These are phyloP conservation scores for Melanotus villosus DNA, from an alignment of 2,888 invertebrate genomes.

Conservation along the genomic window DNA sequence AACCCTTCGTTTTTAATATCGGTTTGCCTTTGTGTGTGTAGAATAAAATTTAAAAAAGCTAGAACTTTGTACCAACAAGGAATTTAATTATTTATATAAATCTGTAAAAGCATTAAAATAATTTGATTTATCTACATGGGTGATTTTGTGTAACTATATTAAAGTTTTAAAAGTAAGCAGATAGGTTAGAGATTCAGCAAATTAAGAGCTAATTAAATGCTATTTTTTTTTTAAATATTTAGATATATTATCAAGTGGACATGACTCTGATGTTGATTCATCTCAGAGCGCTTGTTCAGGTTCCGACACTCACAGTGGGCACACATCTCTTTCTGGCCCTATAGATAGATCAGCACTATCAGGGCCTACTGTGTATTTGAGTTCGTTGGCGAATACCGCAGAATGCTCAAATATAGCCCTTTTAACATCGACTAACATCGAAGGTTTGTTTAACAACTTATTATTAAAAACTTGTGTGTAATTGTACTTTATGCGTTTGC, in stretches of 20 bases:
- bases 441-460: conserved; percentile 17
- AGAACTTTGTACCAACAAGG: no score
- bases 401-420: conserved; percentile 37
- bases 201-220: no score
- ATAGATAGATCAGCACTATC: conserved; percentile 63
- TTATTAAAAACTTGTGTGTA: background rate
- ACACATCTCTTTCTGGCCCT: conserved; percentile 64
- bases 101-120: no score
- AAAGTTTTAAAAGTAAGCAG: background rate
- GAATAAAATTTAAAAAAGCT: no score
- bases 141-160: background rate
- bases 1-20: no score
- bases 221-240: no score
- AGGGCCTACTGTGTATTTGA: conserved; percentile 63
- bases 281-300: conserved; percentile 66
- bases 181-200: no score
- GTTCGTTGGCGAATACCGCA: conserved; percentile 49
- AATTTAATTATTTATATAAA: no score
- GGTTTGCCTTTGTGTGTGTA: no score
- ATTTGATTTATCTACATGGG: background rate
- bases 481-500: conserved; percentile 14
- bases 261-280: conserved; percentile 66
- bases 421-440: conserved; percentile 10
- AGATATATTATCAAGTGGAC: conserved; percentile 48
- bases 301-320: conserved; percentile 66